phyloP scores from a whole-genome alignment of 2,888 invertebrate species.

The Artemia sinica region DNA sequence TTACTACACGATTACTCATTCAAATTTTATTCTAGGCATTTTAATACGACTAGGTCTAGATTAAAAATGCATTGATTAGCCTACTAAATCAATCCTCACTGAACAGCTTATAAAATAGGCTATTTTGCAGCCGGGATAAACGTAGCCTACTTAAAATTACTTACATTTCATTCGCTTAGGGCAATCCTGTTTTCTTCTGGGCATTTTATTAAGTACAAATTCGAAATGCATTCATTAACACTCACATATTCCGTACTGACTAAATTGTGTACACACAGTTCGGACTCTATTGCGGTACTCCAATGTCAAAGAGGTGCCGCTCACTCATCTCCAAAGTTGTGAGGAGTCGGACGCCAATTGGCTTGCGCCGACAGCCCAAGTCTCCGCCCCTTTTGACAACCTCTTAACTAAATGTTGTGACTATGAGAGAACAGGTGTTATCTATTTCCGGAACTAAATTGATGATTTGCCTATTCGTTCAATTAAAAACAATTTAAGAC shows the following conservation, averaged over 20 bases:
- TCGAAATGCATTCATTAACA: not conserved
- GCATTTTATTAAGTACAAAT: conserved; percentile 29
- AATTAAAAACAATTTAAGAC: not conserved
- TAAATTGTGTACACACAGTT: not conserved
- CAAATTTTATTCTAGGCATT: too few species aligned
- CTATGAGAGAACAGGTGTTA: not conserved
- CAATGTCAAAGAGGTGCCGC: conserved; percentile 5
- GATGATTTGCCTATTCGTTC: not conserved
- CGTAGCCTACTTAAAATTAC: conserved; percentile 24
- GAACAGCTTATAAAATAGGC: too few species aligned
- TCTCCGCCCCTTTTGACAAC: conserved; percentile 9
- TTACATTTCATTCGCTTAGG: conserved; percentile 41
- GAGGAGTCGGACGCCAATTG: not conserved
- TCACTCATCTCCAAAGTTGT: not conserved
- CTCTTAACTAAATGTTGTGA: not conserved
- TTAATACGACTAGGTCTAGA: too few species aligned
- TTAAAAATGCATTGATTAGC: too few species aligned
- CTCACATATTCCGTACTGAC: not conserved
- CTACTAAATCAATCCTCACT: too few species aligned
- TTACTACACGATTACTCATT: too few species aligned
- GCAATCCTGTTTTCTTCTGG: conserved; percentile 39
- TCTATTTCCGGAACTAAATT: not conserved
- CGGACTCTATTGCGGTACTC: not conserved
- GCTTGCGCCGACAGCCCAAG: not conserved
- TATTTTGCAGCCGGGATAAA: too few species aligned